Percentiles rank a stretch among this genome's conserved stretches.
Evolutionary conservation across 1,140 invertebrate species (phyloP).

Genomic region (Ceratosolen fusciceps): DNA sequence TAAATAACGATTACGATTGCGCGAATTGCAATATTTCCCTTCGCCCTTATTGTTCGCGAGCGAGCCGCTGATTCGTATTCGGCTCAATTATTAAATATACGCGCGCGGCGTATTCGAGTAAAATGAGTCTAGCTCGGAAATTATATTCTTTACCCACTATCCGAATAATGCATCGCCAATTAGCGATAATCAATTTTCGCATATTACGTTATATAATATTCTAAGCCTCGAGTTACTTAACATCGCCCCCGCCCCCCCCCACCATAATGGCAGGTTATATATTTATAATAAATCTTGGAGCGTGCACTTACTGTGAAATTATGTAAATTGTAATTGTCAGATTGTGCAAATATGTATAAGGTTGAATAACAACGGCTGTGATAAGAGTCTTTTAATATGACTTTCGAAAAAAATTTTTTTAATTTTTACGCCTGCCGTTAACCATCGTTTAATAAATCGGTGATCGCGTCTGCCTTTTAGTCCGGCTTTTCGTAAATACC

Average conservation of each 20-base stretch:
- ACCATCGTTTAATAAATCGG: too few relatives aligned
- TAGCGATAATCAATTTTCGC: neutral
- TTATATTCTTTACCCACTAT: neutral
- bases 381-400: neutral
- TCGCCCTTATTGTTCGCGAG: too few relatives aligned
- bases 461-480: too few relatives aligned
- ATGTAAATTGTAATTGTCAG: neutral
- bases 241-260: too few relatives aligned
- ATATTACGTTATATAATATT: neutral
- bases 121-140: too few relatives aligned
- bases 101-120: too few relatives aligned
- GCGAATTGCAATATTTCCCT: too few relatives aligned
- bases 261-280: neutral
- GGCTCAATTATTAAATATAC: too few relatives aligned
- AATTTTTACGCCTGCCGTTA: neutral
- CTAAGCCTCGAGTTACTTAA: neutral
- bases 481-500: too few relatives aligned
- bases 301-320: neutral
- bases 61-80: too few relatives aligned
- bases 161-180: neutral
- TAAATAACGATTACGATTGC: too few relatives aligned
- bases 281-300: neutral
- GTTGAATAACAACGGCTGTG: neutral
- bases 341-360: neutral
- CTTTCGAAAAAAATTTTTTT: constrained; percentile 9